Conservation (phyloP, 1,140 invertebrate species). For the Eupristina koningsbergeri region DNA sequence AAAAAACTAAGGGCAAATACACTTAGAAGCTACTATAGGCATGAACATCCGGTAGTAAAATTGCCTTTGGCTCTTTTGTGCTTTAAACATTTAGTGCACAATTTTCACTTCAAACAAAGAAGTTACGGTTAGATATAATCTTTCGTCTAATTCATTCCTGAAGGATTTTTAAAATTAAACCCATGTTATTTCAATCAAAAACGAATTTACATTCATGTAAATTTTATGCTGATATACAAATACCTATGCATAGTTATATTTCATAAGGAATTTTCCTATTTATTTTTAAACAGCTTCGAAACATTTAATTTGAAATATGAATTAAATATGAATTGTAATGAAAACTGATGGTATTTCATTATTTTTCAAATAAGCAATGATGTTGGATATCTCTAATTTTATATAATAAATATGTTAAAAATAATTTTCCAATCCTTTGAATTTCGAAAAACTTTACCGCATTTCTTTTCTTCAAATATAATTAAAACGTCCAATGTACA, state of each 20-base stretch:
- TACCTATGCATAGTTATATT: not conserved
- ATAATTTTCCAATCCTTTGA: no score
- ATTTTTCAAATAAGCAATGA: no score
- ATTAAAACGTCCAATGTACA: no score
- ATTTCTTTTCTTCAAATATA: no score
- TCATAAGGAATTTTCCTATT: not conserved
- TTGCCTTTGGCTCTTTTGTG: not conserved
- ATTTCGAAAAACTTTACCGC: no score
- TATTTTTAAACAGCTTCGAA: no score
- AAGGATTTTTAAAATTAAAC: not conserved
- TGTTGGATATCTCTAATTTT: no score
- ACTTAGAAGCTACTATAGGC: not conserved
- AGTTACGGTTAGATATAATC: not conserved
- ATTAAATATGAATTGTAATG: no score
- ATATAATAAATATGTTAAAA: no score
- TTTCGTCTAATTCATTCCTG: not conserved
- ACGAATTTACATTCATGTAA: not conserved
- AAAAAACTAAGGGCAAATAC: constrained; percentile 3
- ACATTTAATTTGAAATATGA: no score
- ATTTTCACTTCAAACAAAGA: constrained; percentile 5
- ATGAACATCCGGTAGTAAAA: constrained; percentile 12
- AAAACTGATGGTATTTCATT: no score
- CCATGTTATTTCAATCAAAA: not conserved
- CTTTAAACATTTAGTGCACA: not conserved
- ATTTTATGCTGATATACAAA: not conserved